Evolutionary conservation across 2,797 vertebrate genomes (phyloP).

Genomic region (Manis javanica): DNA sequence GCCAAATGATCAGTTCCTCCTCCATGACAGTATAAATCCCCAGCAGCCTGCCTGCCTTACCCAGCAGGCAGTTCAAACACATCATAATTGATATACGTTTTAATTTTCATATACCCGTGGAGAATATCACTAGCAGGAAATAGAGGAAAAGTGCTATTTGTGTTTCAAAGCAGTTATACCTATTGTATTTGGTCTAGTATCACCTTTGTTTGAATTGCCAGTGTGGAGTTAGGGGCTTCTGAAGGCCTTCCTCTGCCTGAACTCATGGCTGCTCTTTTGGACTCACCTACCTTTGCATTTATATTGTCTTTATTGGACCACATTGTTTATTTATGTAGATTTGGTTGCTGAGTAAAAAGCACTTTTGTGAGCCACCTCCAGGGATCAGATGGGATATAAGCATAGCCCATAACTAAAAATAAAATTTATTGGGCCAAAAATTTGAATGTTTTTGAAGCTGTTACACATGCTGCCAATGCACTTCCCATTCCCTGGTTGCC

Average conservation of each 20-base stretch:
- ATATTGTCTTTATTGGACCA: background rate
- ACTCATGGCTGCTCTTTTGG: background rate
- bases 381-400: background rate
- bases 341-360: conserved; percentile 19
- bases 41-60: background rate
- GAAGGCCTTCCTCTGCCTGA: background rate
- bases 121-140: background rate
- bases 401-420: conserved; percentile 3
- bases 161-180: background rate
- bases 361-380: background rate
- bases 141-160: background rate
- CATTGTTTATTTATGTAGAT: background rate
- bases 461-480: background rate
- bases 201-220: background rate
- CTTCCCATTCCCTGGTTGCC: background rate
- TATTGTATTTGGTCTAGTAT: background rate
- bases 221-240: background rate
- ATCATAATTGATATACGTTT: background rate
- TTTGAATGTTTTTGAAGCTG: background rate
- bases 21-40: background rate
- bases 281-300: background rate
- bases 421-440: background rate
- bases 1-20: background rate
- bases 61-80: background rate
- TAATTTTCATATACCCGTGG: background rate